phyloP scores from a whole-genome alignment of 1,140 invertebrate genomes.

The Drosophila sturtevanti region DNA sequence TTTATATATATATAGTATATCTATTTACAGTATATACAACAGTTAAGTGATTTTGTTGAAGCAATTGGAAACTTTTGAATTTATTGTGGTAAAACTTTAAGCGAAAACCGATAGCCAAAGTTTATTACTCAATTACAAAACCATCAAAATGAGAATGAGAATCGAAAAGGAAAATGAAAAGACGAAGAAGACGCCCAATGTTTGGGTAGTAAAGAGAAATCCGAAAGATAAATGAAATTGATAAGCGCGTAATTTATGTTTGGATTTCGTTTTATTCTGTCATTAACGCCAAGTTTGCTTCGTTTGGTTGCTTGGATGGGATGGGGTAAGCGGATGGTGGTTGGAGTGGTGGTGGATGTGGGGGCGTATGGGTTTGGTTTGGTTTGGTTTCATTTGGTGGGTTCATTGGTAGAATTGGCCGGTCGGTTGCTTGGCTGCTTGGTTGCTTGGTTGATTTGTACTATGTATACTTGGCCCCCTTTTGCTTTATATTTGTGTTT shows the following conservation, averaged over 20 bases:
- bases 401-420: no score
- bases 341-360: not conserved
- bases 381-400: no score
- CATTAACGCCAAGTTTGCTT: constrained; percentile 73
- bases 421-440: not conserved
- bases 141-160: constrained; percentile 76
- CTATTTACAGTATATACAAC: not conserved
- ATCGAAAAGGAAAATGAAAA: constrained; percentile 41
- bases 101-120: constrained; percentile 63
- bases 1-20: not conserved
- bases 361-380: not conserved
- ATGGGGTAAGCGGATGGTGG: not conserved
- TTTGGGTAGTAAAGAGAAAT: constrained; percentile 52
- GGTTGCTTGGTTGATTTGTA: constrained; percentile 2
- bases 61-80: constrained; percentile 47
- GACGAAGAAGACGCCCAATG: constrained; percentile 7
- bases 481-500: constrained; percentile 21
- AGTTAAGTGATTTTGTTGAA: constrained; percentile 21
- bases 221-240: constrained; percentile 82
- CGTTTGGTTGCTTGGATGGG: not conserved
- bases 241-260: constrained; percentile 82
- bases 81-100: constrained; percentile 57
- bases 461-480: constrained; percentile 25
- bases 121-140: constrained; percentile 82
- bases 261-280: constrained; percentile 82